Base-by-base conservation (phyloP, 2,113 vertebrate genomes). In the Shinisaurus crocodilurus region DNA sequence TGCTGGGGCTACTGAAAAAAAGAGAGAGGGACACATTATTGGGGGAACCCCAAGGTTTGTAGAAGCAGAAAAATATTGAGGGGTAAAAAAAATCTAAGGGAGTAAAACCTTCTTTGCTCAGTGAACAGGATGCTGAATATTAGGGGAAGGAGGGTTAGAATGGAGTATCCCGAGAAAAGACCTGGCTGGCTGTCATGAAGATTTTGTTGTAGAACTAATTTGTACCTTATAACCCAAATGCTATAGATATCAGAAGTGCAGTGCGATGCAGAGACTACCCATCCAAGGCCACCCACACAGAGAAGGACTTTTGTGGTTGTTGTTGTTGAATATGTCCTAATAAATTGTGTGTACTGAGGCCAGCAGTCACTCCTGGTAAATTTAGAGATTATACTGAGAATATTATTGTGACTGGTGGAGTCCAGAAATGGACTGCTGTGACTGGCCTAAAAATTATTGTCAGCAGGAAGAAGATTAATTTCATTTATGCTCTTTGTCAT, bases 401-500 rank as follows among this genome's bases (percentile, higher is more conserved):
- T 82, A 91, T 94, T 95, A 95, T 84, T 93, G 84, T 70, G 63
- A 13, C 48, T 90, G 93, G 90, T 88, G 80, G 83, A 88, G 92
- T 87, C 79, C 88, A 90, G 92, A 96, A 34, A 88, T 92, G 77
- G 1, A 82, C 93, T 80, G 9, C 82, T 93, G 81, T 86, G 87
- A 65, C 92, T 95, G 69, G 88, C n/a, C 91, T 93, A 92, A 95
- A 95, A 96, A 91, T 94, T 96, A 90, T 96, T 95, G 95, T 96
- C 93, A 96, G 95, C 94, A 95, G 95, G 91, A 95, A 95, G 93
- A 96, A 96, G 94, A 96, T 96, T 96, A 96, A 96, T 97, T 96
- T 97, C 95, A 96, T 96, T 96, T 96, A 91, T 80, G 93, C 90
- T 95, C 92, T 96, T 94, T 97, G 96, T 95, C 95, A 95, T 96